Evolutionary conservation across 2,113 vertebrate species (phyloP), one percentile per base, ranked within the genome.

Genomic region (Xenus cinereus): DNA sequence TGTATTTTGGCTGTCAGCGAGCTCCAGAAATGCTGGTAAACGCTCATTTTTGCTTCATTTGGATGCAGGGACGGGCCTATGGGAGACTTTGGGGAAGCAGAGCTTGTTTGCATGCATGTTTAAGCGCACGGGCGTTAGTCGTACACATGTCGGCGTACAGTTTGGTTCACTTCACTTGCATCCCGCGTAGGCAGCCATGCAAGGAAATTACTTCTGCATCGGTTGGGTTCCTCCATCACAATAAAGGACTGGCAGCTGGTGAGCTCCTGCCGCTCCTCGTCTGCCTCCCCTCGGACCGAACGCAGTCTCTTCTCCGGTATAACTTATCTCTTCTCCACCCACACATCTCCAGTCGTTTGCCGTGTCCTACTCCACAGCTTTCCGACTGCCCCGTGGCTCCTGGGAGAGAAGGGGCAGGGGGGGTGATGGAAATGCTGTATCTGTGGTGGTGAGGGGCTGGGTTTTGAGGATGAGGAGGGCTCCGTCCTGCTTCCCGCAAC

Each of bases 51-150:
- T 67, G 88, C 96, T 97, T 97, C 92, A 96, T 97, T 94, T 95
- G 92, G 86, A 94, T 96, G 93, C 95, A 60, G 91, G 26, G 93
- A 83, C 59, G 95, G 93, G 85, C 90, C 85, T 88, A 48, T 83
- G 96, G 95, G 96, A 96, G 85, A 30, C 30, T 71, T 45, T 83
- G 85, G 90, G 74, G 96, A 14, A 96, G 90, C 95, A 90, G 93
- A 93, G 92, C 96, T 95, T 95, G 95, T 97, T 94, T 96, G 95
- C 93, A 94, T 93, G 95, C 95, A 6, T 80, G 90, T 88, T 94
- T n/a, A 22, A 32, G 82, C 33, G 7, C 87, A 82, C 82, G 73
- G 91, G 86, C 83, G 1, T 22, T 22, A 56, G 88, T 33, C 6
- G 10, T 90, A 95, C 96, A 93, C 94, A 16, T 92, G 93, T 93